A percentile compares a stretch with the other conserved stretches of the same genome.
Evolutionary conservation across 2,888 invertebrate genomes (phyloP).

Genomic region (Cancer borealis): DNA sequence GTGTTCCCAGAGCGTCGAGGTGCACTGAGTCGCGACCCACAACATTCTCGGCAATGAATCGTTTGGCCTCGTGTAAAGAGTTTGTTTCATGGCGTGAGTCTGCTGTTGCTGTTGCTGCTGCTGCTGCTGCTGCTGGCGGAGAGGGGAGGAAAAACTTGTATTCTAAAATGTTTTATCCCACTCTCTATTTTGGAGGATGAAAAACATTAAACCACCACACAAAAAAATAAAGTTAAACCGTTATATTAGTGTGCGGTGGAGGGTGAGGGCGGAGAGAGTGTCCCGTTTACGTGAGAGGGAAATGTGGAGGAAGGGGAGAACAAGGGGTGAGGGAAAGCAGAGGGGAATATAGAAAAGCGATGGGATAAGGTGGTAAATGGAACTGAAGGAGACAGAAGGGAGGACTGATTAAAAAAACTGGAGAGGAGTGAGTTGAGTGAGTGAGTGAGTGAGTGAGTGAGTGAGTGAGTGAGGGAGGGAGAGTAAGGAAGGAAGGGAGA

Average conservation of each 20-base stretch:
- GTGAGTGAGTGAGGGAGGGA: neutral
- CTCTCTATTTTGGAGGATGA: neutral
- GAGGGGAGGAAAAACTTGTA: neutral
- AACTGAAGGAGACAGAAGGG: neutral
- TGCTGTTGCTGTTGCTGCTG: neutral
- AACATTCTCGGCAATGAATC: slow-evolving; percentile 28
- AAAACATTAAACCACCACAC: neutral
- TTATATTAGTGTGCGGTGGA: slow-evolving; percentile 20
- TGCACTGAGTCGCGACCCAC: neutral
- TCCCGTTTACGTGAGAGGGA: too few relatives aligned
- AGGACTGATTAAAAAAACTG: neutral
- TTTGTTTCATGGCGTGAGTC: slow-evolving; percentile 5
- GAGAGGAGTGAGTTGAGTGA: neutral
- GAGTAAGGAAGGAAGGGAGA: neutral
- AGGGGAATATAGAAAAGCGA: neutral
- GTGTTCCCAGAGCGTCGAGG: neutral
- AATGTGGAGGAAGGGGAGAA: slow-evolving; percentile 20
- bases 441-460: neutral
- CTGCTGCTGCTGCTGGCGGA: neutral
- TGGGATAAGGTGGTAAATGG: neutral
- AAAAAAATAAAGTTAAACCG: neutral
- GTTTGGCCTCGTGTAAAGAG: slow-evolving; percentile 1
- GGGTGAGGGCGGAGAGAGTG: slow-evolving; percentile 6
- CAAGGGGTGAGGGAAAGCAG: neutral
- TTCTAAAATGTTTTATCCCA: slow-evolving; percentile 12